These are phyloP conservation scores for Lophura nycthemera DNA, from an alignment of 2,113 vertebrate species.

Conservation along the genomic window DNA sequence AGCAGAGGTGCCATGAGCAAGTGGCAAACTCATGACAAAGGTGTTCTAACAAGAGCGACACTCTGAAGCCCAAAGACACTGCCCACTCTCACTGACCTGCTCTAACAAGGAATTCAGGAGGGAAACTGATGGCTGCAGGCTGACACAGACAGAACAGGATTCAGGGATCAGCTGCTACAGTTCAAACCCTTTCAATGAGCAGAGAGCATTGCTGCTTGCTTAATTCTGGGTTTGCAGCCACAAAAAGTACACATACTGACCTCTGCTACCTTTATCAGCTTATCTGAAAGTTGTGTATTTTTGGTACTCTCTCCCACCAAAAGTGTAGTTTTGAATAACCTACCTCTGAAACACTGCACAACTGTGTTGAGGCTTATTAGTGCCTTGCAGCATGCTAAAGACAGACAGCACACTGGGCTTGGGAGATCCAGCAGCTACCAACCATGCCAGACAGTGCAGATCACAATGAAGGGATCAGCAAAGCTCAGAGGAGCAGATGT, in stretches of 20 bases:
- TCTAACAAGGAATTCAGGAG: background rate
- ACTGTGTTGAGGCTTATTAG: rapidly evolving
- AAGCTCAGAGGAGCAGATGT: background rate
- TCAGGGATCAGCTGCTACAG: background rate
- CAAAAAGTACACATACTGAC: background rate
- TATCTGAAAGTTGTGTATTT: background rate
- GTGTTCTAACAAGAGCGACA: background rate
- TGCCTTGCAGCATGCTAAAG: background rate
- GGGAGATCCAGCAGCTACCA: background rate
- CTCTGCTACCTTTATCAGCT: background rate
- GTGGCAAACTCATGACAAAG: background rate
- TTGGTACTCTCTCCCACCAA: background rate
- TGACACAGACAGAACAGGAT: background rate
- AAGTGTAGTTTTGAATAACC: background rate
- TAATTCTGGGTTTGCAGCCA: background rate
- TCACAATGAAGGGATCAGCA: background rate
- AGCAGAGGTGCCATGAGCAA: background rate
- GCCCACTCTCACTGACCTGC: background rate
- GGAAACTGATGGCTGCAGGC: background rate
- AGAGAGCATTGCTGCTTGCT: background rate
- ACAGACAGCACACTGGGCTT: background rate
- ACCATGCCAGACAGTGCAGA: rapidly evolving
- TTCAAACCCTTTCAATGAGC: rapidly evolving
- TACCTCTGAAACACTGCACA: background rate
- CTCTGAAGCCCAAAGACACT: background rate